These are phyloP conservation scores for Megaceryle alcyon DNA, from an alignment of 2,797 vertebrate genomes.

Conservation along the genomic window DNA sequence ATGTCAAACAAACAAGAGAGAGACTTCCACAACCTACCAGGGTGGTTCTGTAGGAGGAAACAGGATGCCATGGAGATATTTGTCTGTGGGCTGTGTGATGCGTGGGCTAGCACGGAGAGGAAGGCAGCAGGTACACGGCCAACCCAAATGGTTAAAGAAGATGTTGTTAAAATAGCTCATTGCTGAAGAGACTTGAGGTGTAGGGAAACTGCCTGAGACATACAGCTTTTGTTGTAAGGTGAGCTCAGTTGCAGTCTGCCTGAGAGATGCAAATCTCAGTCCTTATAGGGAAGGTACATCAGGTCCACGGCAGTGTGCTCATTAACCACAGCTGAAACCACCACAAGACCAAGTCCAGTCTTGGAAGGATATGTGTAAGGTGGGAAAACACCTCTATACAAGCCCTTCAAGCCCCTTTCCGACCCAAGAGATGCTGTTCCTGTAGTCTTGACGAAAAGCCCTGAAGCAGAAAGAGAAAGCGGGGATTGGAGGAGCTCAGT, in stretches of 20 bases:
- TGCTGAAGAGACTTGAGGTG: not conserved
- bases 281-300: not conserved
- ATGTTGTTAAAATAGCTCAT: not conserved
- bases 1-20: not conserved
- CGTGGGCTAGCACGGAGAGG: not conserved
- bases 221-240: not conserved
- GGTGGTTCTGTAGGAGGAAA: not conserved
- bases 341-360: not conserved
- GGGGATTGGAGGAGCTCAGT: not conserved
- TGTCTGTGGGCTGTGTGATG: not conserved
- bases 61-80: fast-evolving
- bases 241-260: not conserved
- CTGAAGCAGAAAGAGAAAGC: not conserved
- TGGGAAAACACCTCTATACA: not conserved
- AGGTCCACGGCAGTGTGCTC: not conserved
- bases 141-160: not conserved
- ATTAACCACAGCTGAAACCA: not conserved
- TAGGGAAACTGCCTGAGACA: not conserved
- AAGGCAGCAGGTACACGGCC: not conserved
- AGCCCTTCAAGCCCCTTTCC: not conserved
- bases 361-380: not conserved
- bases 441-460: not conserved
- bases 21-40: not conserved
- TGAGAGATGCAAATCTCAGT: not conserved
- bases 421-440: not conserved